These are phyloP conservation scores for Tanytarsus gracilentus DNA, from an alignment of 2,888 invertebrate genomes.

Conservation along the genomic window DNA sequence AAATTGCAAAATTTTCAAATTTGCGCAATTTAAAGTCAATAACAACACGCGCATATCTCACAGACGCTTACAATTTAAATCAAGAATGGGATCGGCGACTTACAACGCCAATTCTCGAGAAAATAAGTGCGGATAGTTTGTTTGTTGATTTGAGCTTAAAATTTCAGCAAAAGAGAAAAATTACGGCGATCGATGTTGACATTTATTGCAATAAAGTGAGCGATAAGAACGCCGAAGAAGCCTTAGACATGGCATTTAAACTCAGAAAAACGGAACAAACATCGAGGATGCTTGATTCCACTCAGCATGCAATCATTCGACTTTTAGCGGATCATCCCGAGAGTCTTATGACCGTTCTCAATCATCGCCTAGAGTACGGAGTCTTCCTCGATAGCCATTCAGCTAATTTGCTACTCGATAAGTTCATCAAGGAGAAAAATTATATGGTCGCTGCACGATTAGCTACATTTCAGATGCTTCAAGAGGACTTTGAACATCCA, in stretches of 20 bases:
- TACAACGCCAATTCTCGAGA: constrained; percentile 51
- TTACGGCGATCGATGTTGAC: constrained; percentile 74
- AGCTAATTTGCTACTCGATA: constrained; percentile 71
- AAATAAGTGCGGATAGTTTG: constrained; percentile 57
- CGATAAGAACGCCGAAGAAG: constrained; percentile 54
- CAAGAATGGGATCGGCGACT: constrained; percentile 61
- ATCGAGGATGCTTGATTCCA: constrained; percentile 63
- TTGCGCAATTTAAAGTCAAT: not conserved
- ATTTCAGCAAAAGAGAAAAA: constrained; percentile 51
- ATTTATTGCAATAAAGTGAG: constrained; percentile 63
- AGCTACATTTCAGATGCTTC: constrained; percentile 73
- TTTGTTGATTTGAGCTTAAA: constrained; percentile 61
- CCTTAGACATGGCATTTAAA: constrained; percentile 61
- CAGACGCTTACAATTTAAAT: constrained; percentile 62
- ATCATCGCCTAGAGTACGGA: constrained; percentile 79
- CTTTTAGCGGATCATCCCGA: constrained; percentile 47
- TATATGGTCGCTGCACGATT: constrained; percentile 64
- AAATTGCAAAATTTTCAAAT: not conserved
- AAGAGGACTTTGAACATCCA: constrained; percentile 72
- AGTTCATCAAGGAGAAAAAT: constrained; percentile 59
- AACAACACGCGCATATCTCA: constrained; percentile 49
- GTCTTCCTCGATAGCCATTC: constrained; percentile 77
- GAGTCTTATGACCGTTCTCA: constrained; percentile 61
- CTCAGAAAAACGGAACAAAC: constrained; percentile 65
- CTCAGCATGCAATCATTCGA: constrained; percentile 70